These are phyloP conservation scores for Falco naumanni DNA, from an alignment of 2,797 vertebrate species.

Conservation along the genomic window DNA sequence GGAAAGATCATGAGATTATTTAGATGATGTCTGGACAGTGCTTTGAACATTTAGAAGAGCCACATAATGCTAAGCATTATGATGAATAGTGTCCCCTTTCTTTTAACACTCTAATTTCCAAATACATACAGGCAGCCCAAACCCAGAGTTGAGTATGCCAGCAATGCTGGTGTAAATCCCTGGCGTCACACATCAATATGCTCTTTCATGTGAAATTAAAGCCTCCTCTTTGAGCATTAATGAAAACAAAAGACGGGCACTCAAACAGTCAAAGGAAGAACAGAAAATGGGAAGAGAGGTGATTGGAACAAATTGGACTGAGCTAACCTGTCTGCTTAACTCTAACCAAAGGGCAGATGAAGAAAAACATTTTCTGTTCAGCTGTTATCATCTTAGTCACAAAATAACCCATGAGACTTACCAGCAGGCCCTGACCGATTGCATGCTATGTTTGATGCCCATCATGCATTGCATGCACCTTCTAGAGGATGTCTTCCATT, in stretches of 20 bases:
- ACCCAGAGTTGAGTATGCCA: background rate
- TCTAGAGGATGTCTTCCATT: background rate
- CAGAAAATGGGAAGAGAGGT: background rate
- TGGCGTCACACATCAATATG: conserved; percentile 30
- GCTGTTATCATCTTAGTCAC: background rate
- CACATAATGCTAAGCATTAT: background rate
- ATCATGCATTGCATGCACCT: background rate
- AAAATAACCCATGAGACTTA: background rate
- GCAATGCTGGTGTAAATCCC: conserved; percentile 55
- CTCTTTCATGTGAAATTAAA: conserved; percentile 61
- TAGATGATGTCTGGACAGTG: background rate
- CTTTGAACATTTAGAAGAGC: background rate
- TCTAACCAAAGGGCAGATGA: background rate
- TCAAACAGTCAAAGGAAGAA: background rate
- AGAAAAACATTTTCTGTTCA: background rate
- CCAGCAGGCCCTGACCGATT: background rate
- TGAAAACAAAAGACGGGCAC: background rate
- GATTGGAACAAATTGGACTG: background rate
- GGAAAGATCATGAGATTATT: background rate
- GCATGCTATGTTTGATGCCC: background rate
- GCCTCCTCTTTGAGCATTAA: background rate
- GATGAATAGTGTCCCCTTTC: background rate
- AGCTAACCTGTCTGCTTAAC: conserved; percentile 14
- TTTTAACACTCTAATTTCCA: conserved; percentile 6
- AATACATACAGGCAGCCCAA: conserved; percentile 22